A percentile compares a stretch with the other conserved stretches of the same genome.
Evolutionary conservation across 2,113 vertebrate species (phyloP).

Genomic region (Alectura lathami): DNA sequence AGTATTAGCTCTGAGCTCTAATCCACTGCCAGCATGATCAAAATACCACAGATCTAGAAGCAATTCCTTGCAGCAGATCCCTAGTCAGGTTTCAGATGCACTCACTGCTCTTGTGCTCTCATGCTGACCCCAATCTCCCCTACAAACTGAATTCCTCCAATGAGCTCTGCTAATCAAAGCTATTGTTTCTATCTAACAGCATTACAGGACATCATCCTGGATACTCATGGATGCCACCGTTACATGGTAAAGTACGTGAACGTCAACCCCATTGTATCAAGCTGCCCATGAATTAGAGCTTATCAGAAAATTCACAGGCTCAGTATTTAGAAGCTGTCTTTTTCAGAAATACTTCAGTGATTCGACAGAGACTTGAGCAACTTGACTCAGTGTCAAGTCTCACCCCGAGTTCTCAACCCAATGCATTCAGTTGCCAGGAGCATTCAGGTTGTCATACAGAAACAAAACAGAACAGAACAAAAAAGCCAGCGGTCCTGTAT

Average conservation of each 20-base stretch:
- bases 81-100: background rate
- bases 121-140: background rate
- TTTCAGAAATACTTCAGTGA: rapidly evolving
- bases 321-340: background rate
- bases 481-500: background rate
- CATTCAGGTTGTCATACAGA: background rate
- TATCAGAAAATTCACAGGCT: background rate
- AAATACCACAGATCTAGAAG: background rate
- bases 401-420: background rate
- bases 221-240: background rate
- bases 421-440: background rate
- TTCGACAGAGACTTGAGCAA: background rate
- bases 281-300: background rate
- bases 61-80: background rate
- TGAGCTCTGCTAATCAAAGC: rapidly evolving
- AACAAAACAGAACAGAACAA: background rate
- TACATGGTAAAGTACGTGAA: background rate
- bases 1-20: background rate
- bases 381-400: background rate
- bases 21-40: background rate
- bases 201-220: background rate
- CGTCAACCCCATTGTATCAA: background rate
- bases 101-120: background rate
- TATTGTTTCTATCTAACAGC: background rate
- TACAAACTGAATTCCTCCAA: background rate